Evolutionary conservation across 2,888 invertebrate species (phyloP), one percentile per base, ranked within the genome.

Genomic region (Thymelicus acteon): DNA sequence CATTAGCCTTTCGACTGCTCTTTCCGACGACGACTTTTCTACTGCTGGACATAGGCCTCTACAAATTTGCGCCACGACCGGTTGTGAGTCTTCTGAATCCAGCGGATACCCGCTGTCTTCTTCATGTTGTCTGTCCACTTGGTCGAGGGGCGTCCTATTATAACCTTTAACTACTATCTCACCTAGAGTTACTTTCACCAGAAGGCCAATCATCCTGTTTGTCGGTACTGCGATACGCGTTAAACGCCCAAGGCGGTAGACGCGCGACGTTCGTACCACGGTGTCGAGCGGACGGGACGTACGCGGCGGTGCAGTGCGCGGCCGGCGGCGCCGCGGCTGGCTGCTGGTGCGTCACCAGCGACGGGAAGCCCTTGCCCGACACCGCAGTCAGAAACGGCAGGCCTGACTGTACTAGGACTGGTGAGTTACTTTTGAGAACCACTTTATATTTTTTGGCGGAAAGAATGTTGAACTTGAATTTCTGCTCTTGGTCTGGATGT

Each of bases 301-400:
- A 97, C 87, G 96, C 97, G 0, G 95, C 97, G 10, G 96, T 97
- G 72, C 98, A 98, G 91, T 98, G 98, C 85, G 96, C 97, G 81
- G 93, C 94, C 15, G 96, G 96, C 67, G 96, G 97, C 6, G 96
- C 96, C 69, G 96, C 97, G 7, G 96, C 97, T 2, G 95, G 95
- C 83, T 98, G 98, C 92, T 98, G 98, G 98, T 99, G 98, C 86
- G 98, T 98, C 73, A 97, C 97, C 0, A 95, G 96, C 13, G 95
- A 96, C 77, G 98, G 98, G 54, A 95, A 95, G 77, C 98, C 97
- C 0, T 94, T 98, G 67, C 96, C 96, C 10, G 97, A 97, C 79
- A 97, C 97, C 6, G 96, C 97, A 6, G 96, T 96, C 12, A 95
- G 95, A 75, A 95, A 95, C 78, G 95, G 95, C 67, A 94, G 95